Evolutionary conservation across 2,113 vertebrate species (phyloP).

Genomic region (Seriola aureovittata): DNA sequence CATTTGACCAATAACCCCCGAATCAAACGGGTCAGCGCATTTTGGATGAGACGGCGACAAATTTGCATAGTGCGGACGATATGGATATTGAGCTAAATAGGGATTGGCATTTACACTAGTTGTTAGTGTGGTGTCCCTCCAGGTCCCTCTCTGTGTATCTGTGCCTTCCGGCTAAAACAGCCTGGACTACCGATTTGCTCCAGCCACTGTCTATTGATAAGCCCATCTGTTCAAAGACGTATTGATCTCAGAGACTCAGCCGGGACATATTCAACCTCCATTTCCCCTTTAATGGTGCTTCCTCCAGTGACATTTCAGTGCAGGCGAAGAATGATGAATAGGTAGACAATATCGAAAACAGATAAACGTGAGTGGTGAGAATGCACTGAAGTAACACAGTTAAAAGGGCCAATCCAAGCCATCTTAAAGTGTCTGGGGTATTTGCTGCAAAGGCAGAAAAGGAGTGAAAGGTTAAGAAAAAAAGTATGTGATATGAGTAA

Average conservation of each 20-base stretch:
- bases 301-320: slow-evolving; percentile 71
- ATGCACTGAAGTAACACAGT: slow-evolving; percentile 43
- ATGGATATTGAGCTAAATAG: slow-evolving; percentile 22
- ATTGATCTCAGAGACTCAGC: slow-evolving; percentile 71
- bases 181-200: slow-evolving; percentile 54
- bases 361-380: slow-evolving; percentile 56
- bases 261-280: slow-evolving; percentile 75
- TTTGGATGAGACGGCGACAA: neutral
- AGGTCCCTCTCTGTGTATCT: slow-evolving; percentile 24
- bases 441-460: slow-evolving; percentile 36
- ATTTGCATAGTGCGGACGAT: neutral
- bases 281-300: slow-evolving; percentile 75
- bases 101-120: slow-evolving; percentile 48
- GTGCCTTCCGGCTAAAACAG: slow-evolving; percentile 44
- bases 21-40: slow-evolving; percentile 33
- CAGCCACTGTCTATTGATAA: slow-evolving; percentile 72
- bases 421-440: neutral
- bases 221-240: slow-evolving; percentile 72
- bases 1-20: slow-evolving; percentile 25
- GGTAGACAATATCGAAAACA: slow-evolving; percentile 65
- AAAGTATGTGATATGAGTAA: neutral
- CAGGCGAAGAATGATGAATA: slow-evolving; percentile 62
- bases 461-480: neutral
- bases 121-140: slow-evolving; percentile 26
- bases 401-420: slow-evolving; percentile 37